Evolutionary conservation across 2,797 vertebrate genomes (phyloP).

Genomic region (Sciurus vulgaris): DNA sequence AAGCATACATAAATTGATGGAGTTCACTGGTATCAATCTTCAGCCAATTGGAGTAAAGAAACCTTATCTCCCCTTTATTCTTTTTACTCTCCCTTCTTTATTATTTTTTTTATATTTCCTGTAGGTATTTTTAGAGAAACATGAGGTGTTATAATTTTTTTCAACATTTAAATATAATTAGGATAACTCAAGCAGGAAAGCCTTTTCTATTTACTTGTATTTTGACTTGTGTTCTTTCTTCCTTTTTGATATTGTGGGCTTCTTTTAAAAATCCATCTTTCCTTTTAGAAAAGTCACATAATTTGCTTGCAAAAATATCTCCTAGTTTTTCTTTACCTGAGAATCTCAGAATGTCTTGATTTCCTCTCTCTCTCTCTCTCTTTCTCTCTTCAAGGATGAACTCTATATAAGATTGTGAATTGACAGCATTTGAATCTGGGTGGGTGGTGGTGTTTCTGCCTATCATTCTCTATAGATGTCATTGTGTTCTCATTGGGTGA

Average conservation of each 20-base stretch:
- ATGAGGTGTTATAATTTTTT: not conserved
- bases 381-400: not conserved
- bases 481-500: not conserved
- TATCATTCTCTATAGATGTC: not conserved
- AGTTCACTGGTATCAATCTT: not conserved
- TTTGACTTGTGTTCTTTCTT: not conserved
- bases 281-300: constrained; percentile 5
- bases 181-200: not conserved
- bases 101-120: not conserved
- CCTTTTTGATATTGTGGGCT: not conserved
- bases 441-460: not conserved
- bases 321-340: not conserved
- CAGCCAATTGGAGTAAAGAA: not conserved
- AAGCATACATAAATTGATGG: not conserved
- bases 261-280: not conserved
- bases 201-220: not conserved
- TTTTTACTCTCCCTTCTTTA: not conserved
- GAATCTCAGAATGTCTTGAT: not conserved
- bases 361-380: not conserved
- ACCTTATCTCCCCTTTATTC: not conserved
- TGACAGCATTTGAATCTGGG: not conserved
- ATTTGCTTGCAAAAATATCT: not conserved
- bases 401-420: not conserved
- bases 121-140: not conserved
- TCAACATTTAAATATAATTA: not conserved